Conservation (phyloP, 2,888 invertebrate species). For the Molanna angustata region DNA sequence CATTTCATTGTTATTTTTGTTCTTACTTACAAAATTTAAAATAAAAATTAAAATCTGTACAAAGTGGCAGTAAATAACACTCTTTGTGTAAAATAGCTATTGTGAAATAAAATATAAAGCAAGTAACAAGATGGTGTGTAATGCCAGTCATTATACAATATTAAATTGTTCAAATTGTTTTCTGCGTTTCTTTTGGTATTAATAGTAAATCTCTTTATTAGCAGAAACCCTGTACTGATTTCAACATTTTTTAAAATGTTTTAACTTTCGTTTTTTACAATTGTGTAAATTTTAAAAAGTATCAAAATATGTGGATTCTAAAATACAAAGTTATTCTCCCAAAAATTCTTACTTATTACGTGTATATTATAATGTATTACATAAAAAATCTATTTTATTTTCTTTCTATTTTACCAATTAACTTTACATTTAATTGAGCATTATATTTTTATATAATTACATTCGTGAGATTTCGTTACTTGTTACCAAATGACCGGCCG, state of each 20-base stretch:
- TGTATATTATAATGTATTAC: constrained; percentile 10
- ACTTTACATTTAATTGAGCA: constrained; percentile 31
- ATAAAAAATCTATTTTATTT: constrained; percentile 28
- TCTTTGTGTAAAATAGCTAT: constrained; percentile 25
- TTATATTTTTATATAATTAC: constrained; percentile 25
- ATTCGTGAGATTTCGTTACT: constrained; percentile 15
- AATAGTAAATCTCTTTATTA: constrained; percentile 5
- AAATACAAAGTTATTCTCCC: constrained; percentile 2
- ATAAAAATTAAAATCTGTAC: constrained; percentile 29
- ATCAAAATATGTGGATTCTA: constrained; percentile 22
- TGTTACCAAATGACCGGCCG: constrained; percentile 5
- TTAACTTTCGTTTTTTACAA: constrained; percentile 3
- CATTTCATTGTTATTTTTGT: constrained; percentile 32
- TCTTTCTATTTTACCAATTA: constrained; percentile 20
- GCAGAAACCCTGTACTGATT: constrained; percentile 18
- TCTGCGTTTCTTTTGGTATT: neutral
- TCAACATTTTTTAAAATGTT: constrained; percentile 2
- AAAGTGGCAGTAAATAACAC: constrained; percentile 31
- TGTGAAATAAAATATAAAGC: constrained; percentile 18
- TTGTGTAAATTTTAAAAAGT: neutral
- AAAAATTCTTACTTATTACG: neutral
- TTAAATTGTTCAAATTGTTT: constrained; percentile 5
- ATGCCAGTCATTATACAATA: constrained; percentile 19
- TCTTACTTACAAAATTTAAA: constrained; percentile 29
- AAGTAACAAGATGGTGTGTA: constrained; percentile 21